A percentile compares a stretch with the other conserved stretches of the same genome.
These are phyloP conservation scores for Grammomys surdaster DNA, from an alignment of 2,113 vertebrate species.

Conservation along the genomic window DNA sequence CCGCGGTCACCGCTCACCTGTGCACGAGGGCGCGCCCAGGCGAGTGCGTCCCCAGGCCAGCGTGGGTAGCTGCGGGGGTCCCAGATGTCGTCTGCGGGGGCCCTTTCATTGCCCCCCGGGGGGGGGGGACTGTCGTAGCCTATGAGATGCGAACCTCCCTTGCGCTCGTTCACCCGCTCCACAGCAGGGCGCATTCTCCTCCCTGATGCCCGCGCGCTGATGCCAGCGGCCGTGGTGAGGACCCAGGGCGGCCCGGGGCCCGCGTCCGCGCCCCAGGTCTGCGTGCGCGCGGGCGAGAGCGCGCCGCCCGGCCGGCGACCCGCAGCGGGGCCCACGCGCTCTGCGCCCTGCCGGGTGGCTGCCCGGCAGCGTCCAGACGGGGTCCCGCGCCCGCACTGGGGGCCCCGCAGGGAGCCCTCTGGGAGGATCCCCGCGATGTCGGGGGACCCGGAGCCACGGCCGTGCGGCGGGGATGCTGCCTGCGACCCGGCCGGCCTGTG, in stretches of 20 bases:
- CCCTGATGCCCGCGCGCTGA: background rate
- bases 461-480: slow-evolving; percentile 76
- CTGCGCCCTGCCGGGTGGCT: background rate
- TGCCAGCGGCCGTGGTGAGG: background rate
- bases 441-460: slow-evolving; percentile 83
- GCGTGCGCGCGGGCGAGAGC: slow-evolving; percentile 78
- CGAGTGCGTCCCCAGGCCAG: background rate
- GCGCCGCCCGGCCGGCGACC: slow-evolving; percentile 66
- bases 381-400: background rate
- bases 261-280: slow-evolving; percentile 50
- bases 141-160: background rate
- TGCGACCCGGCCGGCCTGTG: background rate
- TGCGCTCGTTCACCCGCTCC: background rate
- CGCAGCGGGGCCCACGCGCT: slow-evolving; percentile 36
- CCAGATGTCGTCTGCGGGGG: background rate
- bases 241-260: background rate
- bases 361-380: background rate
- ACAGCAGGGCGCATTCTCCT: background rate
- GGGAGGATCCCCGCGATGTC: slow-evolving; percentile 92
- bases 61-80: background rate
- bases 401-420: slow-evolving; percentile 86
- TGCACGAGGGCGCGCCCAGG: background rate
- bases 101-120: background rate
- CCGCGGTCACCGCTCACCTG: background rate
- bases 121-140: background rate